Evolutionary conservation across 1,140 invertebrate species (phyloP), one percentile per base, ranked within the genome.

Genomic region (Solenopsis invicta): DNA sequence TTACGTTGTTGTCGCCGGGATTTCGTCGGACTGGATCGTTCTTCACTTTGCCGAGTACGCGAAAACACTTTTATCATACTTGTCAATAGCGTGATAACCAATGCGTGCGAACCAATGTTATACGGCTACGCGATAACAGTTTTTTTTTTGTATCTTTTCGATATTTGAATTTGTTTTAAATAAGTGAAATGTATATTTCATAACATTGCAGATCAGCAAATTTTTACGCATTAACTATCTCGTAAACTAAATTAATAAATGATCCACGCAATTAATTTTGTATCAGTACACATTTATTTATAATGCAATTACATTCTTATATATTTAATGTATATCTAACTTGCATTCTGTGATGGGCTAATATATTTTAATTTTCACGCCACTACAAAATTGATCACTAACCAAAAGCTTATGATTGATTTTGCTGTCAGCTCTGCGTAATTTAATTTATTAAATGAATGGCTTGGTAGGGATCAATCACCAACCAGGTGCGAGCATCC

Each of bases 361-460:
- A 6, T 81, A 16, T 81, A 71, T 59, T 61, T 59, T 81, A 41
- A 81, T 81, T 74, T 61, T 61, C 48, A n/a, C 5, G 24, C 1
- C n/a, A 10, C 50, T 50, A 84, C 41, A 75, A 74, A 84, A 61
- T 74, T 61, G 80, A 84, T 84, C 29, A 61, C 41, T 56, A 75
- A 66, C 21, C 34, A 41, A 54, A 66, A 66, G 41, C 74, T 52
- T 64, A 66, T 85, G 72, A 77, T 85, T 84, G 80, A 84, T 84
- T 75, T 84, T 24, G 80, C 56, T 74, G 80, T 85, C 82, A 66
- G 34, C 18, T 66, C 21, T 48, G 54, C 29, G 45, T 84, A 76
- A 85, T 85, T 85, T 78, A 78, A 76, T 85, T 78, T 62, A 75
- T 75, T 61, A 75, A 84, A 50, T 37, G 8, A 59, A 56, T 59